Percentiles rank a stretch among this genome's conserved stretches.
These are phyloP conservation scores for Atherix ibis DNA, from an alignment of 2,888 invertebrate genomes.

Conservation along the genomic window DNA sequence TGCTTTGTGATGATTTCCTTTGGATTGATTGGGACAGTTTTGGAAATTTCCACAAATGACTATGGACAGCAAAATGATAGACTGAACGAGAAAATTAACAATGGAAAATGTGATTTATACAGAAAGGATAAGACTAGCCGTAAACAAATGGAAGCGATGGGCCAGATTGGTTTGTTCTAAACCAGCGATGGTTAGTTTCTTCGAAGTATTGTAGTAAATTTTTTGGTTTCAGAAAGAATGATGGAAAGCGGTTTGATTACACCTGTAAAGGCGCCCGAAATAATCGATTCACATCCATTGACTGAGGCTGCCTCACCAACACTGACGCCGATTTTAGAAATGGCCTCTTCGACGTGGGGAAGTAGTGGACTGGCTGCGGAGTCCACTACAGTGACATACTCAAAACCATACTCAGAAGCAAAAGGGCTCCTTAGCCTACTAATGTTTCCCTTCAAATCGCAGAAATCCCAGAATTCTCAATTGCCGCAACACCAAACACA, in stretches of 20 bases:
- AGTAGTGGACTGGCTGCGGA: conserved; percentile 10
- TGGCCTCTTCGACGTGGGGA: conserved; percentile 19
- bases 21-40: conserved; percentile 39
- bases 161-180: conserved; percentile 28
- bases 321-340: conserved; percentile 20
- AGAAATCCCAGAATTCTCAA: no score
- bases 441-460: background rate
- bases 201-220: background rate
- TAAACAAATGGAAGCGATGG: conserved; percentile 27
- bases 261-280: conserved; percentile 34
- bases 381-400: no score
- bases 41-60: conserved; percentile 69
- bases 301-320: conserved; percentile 11
- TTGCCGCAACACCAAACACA: conserved; percentile 2
- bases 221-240: conserved; percentile 33
- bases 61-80: conserved; percentile 43
- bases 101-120: conserved; percentile 44
- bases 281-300: no score
- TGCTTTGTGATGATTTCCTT: conserved; percentile 1
- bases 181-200: conserved; percentile 3
- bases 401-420: no score
- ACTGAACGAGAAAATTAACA: conserved; percentile 43
- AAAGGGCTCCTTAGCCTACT: background rate
- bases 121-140: conserved; percentile 30
- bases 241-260: conserved; percentile 37